Base-by-base conservation (phyloP, 2,797 vertebrate genomes). In the Lycodopsis pacificus region DNA sequence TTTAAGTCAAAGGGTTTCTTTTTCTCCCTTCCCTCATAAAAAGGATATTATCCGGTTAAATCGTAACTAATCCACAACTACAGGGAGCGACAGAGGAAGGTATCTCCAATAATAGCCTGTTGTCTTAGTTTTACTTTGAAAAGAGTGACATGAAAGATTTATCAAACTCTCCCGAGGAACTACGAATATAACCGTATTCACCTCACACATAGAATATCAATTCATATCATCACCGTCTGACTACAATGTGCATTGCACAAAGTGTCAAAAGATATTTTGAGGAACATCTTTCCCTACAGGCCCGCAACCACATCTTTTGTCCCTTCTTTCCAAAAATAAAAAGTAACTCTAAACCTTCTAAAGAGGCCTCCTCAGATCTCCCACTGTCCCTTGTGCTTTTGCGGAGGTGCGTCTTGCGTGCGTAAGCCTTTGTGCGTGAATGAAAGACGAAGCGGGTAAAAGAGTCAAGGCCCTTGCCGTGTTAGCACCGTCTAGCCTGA, bases 11-110 rank as follows among this genome's bases (percentile, higher is more conserved):
- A 59, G 65, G 32, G 44, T 1, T 73, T 66, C 27, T 42, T 38
- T 73, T 77, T 46, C 70, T 57, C 58, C 53, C 76, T 70, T 73
- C 64, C 38, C 46, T 82, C 79, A 80, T 95, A 94, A 95, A 93
- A 94, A 92, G 92, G 93, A 94, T 91, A 93, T 89, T 87, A 95
- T 87, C 89, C 86, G 83, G 90, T 27, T 87, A 86, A 95, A 95
- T 93, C 84, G 54, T 40, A 91, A 86, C 83, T 85, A 93, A 92
- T 91, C 86, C 86, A 77, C 68, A 87, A 84, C 82, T 83, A 71
- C n/a, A 44, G 62, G 53, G 63, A 82, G 59, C 70, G 75, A 78
- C 49, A 65, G 53, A 80, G 54, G 27, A 49, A 49, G 61, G 63
- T 64, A 61, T 71, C 62, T 76, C 77, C 62, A 82, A 75, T 77